phyloP scores from a whole-genome alignment of 2,888 invertebrate genomes.

The Drosophila histrio region DNA sequence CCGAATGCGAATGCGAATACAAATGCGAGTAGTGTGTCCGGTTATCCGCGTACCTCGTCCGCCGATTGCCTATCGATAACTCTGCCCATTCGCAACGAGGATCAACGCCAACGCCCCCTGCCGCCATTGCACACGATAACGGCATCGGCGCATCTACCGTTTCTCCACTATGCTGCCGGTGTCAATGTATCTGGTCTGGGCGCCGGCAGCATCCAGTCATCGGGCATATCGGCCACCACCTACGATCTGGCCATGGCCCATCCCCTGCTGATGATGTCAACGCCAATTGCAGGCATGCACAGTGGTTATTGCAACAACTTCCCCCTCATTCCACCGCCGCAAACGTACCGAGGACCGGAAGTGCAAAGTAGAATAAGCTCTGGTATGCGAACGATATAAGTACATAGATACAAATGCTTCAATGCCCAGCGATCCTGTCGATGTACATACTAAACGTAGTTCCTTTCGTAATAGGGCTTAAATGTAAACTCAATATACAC shows the following conservation, averaged over 20 bases:
- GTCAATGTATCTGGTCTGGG: constrained; percentile 56
- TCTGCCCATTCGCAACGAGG: constrained; percentile 44
- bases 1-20: neutral
- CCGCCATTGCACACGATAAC: constrained; percentile 82
- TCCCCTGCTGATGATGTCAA: constrained; percentile 83
- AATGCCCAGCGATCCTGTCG: constrained; percentile 16
- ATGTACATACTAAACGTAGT: constrained; percentile 58
- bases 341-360: constrained; percentile 67
- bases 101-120: constrained; percentile 72
- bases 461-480: constrained; percentile 49
- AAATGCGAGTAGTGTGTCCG: neutral
- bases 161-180: constrained; percentile 78
- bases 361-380: constrained; percentile 79
- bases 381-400: constrained; percentile 80
- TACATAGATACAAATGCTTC: neutral
- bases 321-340: constrained; percentile 64
- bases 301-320: constrained; percentile 80
- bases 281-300: constrained; percentile 78
- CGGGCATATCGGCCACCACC: constrained; percentile 57
- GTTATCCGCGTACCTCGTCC: constrained; percentile 42
- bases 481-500: constrained; percentile 10
- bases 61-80: constrained; percentile 40
- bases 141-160: constrained; percentile 80
- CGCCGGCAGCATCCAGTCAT: constrained; percentile 39
- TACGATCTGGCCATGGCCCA: constrained; percentile 82